A percentile compares a stretch with the other conserved stretches of the same genome.
phyloP scores from a whole-genome alignment of 2,888 invertebrate genomes.

The Petrolisthes manimaculis region DNA sequence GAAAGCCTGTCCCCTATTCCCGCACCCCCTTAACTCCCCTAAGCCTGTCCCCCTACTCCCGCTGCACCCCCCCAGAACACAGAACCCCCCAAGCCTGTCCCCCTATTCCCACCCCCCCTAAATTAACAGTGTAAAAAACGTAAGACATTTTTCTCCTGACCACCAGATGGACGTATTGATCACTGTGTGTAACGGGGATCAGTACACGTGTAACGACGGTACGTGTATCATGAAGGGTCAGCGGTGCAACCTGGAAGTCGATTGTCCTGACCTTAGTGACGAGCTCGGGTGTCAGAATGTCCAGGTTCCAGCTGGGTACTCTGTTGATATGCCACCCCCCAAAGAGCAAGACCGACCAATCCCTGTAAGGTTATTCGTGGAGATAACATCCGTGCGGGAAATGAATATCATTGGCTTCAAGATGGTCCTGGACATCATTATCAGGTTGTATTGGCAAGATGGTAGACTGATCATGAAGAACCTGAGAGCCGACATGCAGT shows the following conservation, averaged over 20 bases:
- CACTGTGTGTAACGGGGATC: background rate
- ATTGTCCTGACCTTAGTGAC: constrained; percentile 31
- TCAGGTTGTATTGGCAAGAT: background rate
- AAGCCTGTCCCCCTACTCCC: no score
- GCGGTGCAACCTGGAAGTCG: constrained; percentile 15
- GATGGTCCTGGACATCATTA: constrained; percentile 6
- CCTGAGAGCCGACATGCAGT: background rate
- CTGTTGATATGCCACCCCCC: constrained; percentile 10
- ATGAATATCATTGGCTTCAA: constrained; percentile 18
- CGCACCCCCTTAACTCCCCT: no score
- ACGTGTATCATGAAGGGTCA: constrained; percentile 24
- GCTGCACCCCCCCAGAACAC: no score
- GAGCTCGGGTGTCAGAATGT: constrained; percentile 13
- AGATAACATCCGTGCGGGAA: background rate
- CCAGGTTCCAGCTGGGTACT: constrained; percentile 12
- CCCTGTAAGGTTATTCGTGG: background rate
- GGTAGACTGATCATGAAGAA: constrained; percentile 12
- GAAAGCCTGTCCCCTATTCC: no score
- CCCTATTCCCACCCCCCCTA: no score
- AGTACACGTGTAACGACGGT: constrained; percentile 29
- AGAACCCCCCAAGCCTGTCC: no score
- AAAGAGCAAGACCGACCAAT: background rate
- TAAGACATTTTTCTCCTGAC: background rate
- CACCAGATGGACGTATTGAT: constrained; percentile 10
- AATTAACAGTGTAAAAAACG: background rate